Conservation (phyloP, 64 coral and sea anemone genomes). For the Montipora capricornis region DNA sequence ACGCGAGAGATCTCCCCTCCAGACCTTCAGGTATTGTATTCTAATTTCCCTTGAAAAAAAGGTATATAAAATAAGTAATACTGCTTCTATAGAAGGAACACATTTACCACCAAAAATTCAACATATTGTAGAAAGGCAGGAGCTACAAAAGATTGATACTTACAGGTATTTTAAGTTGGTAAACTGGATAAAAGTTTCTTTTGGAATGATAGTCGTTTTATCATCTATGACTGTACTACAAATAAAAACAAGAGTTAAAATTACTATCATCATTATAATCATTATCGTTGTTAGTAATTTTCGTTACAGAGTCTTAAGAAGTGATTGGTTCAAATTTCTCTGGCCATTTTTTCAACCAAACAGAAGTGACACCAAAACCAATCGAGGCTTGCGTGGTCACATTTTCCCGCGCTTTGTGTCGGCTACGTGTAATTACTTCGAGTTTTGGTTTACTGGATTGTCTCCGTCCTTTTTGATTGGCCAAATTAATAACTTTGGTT, state of each 20-base stretch:
- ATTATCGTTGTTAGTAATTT: not conserved
- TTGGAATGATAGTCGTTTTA: not conserved
- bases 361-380: too few relatives aligned
- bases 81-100: not conserved
- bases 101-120: not conserved
- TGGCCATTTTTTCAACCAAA: too few relatives aligned
- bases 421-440: too few relatives aligned
- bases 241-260: not conserved
- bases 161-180: conserved; percentile 32
- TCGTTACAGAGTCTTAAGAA: too few relatives aligned
- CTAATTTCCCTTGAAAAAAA: conserved; percentile 41
- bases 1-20: conserved; percentile 31
- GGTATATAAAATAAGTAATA: not conserved
- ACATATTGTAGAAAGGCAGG: too few relatives aligned
- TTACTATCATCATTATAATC: not conserved
- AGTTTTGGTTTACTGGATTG: too few relatives aligned
- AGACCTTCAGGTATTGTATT: conserved; percentile 28
- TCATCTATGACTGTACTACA: conserved; percentile 21
- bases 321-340: too few relatives aligned
- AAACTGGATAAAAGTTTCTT: conserved; percentile 10
- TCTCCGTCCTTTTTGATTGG: too few relatives aligned
- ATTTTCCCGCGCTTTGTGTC: too few relatives aligned
- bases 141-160: not conserved
- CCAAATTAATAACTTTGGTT: too few relatives aligned
- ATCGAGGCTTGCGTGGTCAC: too few relatives aligned